Percentiles rank a stretch among this genome's conserved stretches.
Conservation (phyloP, 2,888 invertebrate species). For the Smittia aterrima region DNA sequence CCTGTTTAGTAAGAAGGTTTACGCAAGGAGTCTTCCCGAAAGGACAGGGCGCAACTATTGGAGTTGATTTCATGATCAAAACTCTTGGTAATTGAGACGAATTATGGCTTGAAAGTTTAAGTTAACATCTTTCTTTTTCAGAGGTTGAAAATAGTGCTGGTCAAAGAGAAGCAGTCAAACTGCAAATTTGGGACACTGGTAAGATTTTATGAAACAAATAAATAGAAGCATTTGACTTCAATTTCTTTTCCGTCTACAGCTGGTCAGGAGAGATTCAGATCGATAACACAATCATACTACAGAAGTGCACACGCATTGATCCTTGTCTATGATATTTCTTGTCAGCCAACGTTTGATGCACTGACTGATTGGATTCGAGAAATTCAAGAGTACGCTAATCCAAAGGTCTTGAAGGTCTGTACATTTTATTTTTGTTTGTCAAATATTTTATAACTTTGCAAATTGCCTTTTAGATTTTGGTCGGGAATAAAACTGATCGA, state of each 20-base stretch:
- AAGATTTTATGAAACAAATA: neutral
- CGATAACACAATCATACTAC: conserved; percentile 97
- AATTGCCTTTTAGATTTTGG: no score
- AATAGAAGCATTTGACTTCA: neutral
- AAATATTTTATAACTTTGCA: no score
- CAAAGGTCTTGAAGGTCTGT: conserved; percentile 61
- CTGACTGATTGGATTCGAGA: conserved; percentile 95
- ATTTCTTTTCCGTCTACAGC: conserved; percentile 54
- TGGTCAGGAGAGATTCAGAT: conserved; percentile 93
- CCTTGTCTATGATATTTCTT: conserved; percentile 94
- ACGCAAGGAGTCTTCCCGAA: conserved; percentile 98
- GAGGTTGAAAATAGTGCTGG: conserved; percentile 73
- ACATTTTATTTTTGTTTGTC: no score
- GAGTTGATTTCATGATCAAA: neutral
- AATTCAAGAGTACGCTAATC: conserved; percentile 96
- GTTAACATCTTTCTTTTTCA: conserved; percentile 66
- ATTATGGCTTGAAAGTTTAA: neutral
- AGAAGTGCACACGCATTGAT: conserved; percentile 96
- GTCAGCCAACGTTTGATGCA: conserved; percentile 96
- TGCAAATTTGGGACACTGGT: conserved; percentile 93
- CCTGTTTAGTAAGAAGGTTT: conserved; percentile 93
- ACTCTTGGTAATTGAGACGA: neutral
- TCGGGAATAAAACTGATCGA: conserved; percentile 95
- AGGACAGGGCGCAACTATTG: conserved; percentile 95
- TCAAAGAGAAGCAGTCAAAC: conserved; percentile 53